A percentile compares a stretch with the other conserved stretches of the same genome.
Evolutionary conservation across 2,797 vertebrate genomes (phyloP).

Genomic region (Telmatherina bonti): DNA sequence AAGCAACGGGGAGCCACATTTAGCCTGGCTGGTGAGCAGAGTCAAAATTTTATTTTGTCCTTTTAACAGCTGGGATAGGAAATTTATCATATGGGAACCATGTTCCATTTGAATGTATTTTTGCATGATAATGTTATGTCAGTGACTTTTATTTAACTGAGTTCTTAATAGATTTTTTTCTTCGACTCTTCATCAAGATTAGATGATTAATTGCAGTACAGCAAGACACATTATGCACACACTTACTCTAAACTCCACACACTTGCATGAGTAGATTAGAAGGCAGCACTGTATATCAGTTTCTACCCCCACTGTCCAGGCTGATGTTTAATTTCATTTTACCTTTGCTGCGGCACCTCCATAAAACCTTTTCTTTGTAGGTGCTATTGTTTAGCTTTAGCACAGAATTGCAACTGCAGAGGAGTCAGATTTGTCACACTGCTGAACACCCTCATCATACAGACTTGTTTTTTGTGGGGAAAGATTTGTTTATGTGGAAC

Average conservation of each 20-base stretch:
- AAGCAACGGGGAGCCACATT: slow-evolving; percentile 20
- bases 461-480: not conserved
- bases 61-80: slow-evolving; percentile 3
- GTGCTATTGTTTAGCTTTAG: slow-evolving; percentile 15
- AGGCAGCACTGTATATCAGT: slow-evolving; percentile 15
- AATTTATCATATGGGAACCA: slow-evolving; percentile 1
- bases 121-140: not conserved
- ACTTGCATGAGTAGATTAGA: slow-evolving; percentile 3
- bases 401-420: slow-evolving; percentile 26
- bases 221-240: not conserved
- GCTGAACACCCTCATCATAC: slow-evolving; percentile 9
- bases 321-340: slow-evolving; percentile 35
- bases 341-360: not conserved
- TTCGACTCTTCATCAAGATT: not conserved
- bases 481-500: slow-evolving; percentile 5
- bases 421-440: slow-evolving; percentile 30
- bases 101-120: slow-evolving; percentile 3
- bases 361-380: slow-evolving; percentile 4
- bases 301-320: slow-evolving; percentile 2
- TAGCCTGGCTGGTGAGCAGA: slow-evolving; percentile 57
- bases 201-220: slow-evolving; percentile 10
- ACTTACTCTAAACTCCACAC: not conserved
- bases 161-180: too few relatives aligned
- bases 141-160: not conserved
- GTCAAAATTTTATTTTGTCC: not conserved